Percentiles rank a stretch among this genome's conserved stretches.
These are phyloP conservation scores for Oryzias sinensis DNA, from an alignment of 2,797 vertebrate species.

Conservation along the genomic window DNA sequence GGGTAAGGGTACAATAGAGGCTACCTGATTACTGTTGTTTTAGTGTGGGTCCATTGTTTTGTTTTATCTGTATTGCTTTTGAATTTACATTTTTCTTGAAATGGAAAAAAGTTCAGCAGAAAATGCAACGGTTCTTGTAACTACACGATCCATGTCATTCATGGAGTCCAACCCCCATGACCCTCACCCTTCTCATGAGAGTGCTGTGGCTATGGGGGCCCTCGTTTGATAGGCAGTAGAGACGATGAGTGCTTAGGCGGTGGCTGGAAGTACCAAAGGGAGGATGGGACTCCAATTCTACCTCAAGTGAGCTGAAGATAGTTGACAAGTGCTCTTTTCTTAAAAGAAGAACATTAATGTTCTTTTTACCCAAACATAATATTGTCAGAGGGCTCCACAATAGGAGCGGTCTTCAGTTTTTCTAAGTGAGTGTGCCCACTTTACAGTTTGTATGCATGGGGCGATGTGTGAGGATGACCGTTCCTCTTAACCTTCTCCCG, in stretches of 20 bases:
- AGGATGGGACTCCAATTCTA: constrained; percentile 45
- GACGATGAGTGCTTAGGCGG: constrained; percentile 66
- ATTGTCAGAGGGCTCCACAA: constrained; percentile 73
- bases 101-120: constrained; percentile 1
- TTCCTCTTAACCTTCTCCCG: constrained; percentile 73
- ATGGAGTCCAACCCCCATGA: constrained; percentile 2
- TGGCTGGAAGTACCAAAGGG: constrained; percentile 43
- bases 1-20: no score
- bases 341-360: constrained; percentile 79
- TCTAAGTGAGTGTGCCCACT: constrained; percentile 52
- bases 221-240: constrained; percentile 51
- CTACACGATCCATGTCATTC: constrained; percentile 13
- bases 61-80: neutral
- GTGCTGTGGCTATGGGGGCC: constrained; percentile 35
- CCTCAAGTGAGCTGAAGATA: constrained; percentile 73
- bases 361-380: constrained; percentile 79
- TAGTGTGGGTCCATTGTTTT: neutral
- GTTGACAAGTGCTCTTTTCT: constrained; percentile 71
- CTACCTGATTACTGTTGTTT: no score
- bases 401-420: constrained; percentile 59
- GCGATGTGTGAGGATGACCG: constrained; percentile 46
- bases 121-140: constrained; percentile 24
- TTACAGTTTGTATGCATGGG: constrained; percentile 38
- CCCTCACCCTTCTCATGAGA: constrained; percentile 13
- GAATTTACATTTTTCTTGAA: no score